Evolutionary conservation across 2,113 vertebrate species (phyloP).

Genomic region (Psittacara wagleri): DNA sequence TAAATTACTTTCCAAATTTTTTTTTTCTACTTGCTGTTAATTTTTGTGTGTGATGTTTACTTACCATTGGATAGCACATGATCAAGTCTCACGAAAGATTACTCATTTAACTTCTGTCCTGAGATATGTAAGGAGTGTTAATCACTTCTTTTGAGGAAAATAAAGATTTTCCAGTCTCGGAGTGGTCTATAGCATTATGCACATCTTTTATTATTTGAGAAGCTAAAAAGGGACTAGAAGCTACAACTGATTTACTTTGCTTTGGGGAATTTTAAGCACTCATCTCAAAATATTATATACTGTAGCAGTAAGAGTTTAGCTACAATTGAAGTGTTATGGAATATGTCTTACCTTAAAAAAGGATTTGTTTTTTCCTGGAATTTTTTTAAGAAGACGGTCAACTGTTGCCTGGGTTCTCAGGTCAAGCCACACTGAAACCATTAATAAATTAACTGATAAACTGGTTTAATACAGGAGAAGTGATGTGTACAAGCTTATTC

Average conservation of each 20-base stretch:
- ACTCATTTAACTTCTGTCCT: background rate
- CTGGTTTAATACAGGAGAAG: background rate
- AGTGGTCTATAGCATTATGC: background rate
- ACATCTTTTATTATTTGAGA: background rate
- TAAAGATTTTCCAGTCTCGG: background rate
- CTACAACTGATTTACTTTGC: background rate
- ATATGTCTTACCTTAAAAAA: conserved; percentile 87
- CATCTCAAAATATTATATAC: background rate
- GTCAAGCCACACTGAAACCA: conserved; percentile 91
- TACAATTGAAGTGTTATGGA: background rate
- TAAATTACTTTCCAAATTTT: background rate
- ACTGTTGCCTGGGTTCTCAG: conserved; percentile 96
- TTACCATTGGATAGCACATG: background rate
- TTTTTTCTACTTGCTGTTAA: background rate
- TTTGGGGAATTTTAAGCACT: background rate
- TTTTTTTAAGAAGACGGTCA: conserved; percentile 89
- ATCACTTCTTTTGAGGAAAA: background rate
- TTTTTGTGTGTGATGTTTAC: background rate
- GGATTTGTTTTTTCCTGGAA: conserved; percentile 89
- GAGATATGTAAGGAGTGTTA: background rate
- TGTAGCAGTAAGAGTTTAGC: background rate
- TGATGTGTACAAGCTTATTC: background rate
- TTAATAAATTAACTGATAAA: conserved; percentile 4
- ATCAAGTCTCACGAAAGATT: background rate
- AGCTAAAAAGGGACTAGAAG: background rate